phyloP scores from a whole-genome alignment of 1,140 invertebrate species.

The Micrasema longulum region DNA sequence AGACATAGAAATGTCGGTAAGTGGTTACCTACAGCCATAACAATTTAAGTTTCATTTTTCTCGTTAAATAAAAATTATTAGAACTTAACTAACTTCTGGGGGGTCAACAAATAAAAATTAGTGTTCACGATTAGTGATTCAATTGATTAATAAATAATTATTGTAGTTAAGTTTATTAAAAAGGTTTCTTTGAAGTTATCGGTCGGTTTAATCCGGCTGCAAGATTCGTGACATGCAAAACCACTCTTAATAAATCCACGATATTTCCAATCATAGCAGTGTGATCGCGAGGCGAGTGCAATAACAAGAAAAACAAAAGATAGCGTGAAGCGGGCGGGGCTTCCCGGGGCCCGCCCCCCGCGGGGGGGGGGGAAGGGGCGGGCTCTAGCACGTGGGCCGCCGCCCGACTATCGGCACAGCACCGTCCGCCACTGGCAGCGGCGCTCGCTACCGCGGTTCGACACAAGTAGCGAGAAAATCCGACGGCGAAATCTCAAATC shows the following conservation, averaged over 20 bases:
- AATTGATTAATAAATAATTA: no score
- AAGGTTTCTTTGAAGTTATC: not conserved
- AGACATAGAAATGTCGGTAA: no score
- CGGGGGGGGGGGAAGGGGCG: slow-evolving; percentile 20
- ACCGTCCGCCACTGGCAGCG: slow-evolving; percentile 35
- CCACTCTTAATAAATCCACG: slow-evolving; percentile 27
- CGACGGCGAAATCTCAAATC: slow-evolving; percentile 21
- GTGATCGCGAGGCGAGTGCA: slow-evolving; percentile 33
- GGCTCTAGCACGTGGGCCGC: slow-evolving; percentile 31
- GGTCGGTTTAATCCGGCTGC: not conserved
- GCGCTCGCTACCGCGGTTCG: slow-evolving; percentile 34
- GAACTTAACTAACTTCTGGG: no score
- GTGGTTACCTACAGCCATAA: no score
- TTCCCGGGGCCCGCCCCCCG: not conserved
- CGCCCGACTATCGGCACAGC: slow-evolving; percentile 29
- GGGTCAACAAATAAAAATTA: no score
- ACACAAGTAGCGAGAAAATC: slow-evolving; percentile 28
- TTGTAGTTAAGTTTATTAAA: no score
- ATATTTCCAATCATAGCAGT: slow-evolving; percentile 31
- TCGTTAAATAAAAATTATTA: no score
- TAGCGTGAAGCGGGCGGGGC: slow-evolving; percentile 8
- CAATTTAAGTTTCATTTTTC: no score
- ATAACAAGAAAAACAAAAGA: slow-evolving; percentile 27
- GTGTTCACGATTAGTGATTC: no score
- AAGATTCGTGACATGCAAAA: slow-evolving; percentile 18